These are phyloP conservation scores for Styela plicata DNA, from an alignment of 23 tunicate genomes.

Conservation along the genomic window DNA sequence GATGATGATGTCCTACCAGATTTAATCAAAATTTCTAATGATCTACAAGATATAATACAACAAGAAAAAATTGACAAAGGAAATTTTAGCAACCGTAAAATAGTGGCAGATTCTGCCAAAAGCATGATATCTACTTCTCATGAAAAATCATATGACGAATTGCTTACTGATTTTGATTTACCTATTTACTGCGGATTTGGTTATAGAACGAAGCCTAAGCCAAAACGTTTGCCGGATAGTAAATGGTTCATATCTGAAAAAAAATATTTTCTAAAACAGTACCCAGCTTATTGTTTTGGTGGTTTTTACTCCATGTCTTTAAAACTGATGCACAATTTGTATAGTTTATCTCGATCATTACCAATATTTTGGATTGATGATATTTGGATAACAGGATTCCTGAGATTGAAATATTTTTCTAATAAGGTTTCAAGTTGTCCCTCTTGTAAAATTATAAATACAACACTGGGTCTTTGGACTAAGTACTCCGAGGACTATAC, in stretches of 20 bases:
- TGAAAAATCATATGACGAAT: too few relatives aligned
- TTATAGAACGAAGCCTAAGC: neutral
- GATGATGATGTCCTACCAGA: constrained; percentile 13
- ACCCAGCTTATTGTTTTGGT: constrained; percentile 6
- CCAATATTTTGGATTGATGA: constrained; percentile 11
- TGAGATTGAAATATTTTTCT: neutral
- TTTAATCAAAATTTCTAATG: neutral
- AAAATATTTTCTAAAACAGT: neutral
- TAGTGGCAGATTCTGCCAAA: neutral
- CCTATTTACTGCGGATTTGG: constrained; percentile 8
- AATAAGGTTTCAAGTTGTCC: neutral
- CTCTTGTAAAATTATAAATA: neutral
- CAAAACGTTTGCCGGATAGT: neutral
- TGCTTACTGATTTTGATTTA: neutral
- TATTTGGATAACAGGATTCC: constrained; percentile 2
- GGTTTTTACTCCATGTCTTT: neutral
- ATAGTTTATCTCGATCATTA: neutral
- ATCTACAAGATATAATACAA: neutral
- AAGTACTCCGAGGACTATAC: neutral
- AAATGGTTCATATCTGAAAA: constrained; percentile 9
- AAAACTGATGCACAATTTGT: neutral
- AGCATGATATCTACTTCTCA: too few relatives aligned
- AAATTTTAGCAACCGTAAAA: neutral
- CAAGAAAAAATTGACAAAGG: neutral
- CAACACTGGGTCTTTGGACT: neutral